phyloP scores from a whole-genome alignment of 2,113 vertebrate genomes.

The Silurus asotus region DNA sequence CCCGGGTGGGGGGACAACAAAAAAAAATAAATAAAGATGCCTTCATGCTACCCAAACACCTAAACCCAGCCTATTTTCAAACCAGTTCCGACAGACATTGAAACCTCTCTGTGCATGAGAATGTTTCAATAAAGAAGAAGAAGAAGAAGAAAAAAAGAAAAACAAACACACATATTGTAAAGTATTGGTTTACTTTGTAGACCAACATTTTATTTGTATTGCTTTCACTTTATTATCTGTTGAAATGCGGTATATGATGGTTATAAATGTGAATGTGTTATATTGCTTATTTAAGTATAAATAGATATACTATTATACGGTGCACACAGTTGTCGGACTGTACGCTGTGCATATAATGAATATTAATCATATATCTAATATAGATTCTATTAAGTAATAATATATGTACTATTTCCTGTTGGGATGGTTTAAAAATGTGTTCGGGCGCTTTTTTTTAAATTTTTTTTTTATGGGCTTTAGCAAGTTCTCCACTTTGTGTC shows the following conservation, averaged over 20 bases:
- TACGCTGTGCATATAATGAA: constrained; percentile 57
- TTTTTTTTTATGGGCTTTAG: constrained; percentile 37
- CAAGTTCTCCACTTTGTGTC: constrained; percentile 39
- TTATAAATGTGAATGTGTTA: constrained; percentile 51
- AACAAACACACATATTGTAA: constrained; percentile 51
- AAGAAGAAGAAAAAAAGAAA: not conserved
- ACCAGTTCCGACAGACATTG: constrained; percentile 60
- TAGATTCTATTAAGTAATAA: constrained; percentile 62
- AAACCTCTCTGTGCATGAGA: constrained; percentile 69
- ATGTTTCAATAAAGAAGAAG: constrained; percentile 55
- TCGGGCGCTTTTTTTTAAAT: constrained; percentile 33
- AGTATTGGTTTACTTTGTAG: constrained; percentile 56
- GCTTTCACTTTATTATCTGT: constrained; percentile 59
- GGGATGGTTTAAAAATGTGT: constrained; percentile 64
- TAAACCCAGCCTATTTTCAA: constrained; percentile 63
- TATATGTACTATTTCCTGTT: constrained; percentile 57
- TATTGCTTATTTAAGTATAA: constrained; percentile 61
- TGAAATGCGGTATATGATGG: constrained; percentile 52
- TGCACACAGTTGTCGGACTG: constrained; percentile 52
- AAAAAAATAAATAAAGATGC: constrained; percentile 37
- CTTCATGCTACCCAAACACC: constrained; percentile 51
- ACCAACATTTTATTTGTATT: constrained; percentile 60
- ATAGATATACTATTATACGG: constrained; percentile 55
- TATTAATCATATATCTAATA: constrained; percentile 63
- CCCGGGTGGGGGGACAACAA: not conserved